These are phyloP conservation scores for Cataglyphis cursor DNA, from an alignment of 2,888 invertebrate genomes.

Conservation along the genomic window DNA sequence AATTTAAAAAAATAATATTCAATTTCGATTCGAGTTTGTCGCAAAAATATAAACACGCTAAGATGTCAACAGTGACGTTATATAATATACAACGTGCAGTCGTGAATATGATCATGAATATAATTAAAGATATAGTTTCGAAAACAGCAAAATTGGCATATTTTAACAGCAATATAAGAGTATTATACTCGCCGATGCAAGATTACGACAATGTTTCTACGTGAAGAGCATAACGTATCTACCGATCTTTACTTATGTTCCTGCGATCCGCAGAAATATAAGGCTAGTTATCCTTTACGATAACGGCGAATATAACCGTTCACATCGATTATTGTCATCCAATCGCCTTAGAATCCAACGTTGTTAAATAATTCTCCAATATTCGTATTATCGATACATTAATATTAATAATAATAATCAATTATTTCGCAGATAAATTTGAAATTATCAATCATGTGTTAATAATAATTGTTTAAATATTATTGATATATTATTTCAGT, in stretches of 20 bases:
- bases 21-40: too few species aligned
- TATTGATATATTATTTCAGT: not conserved
- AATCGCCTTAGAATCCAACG: not conserved
- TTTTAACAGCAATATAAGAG: not conserved
- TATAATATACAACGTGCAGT: too few species aligned
- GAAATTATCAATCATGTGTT: not conserved
- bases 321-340: slow-evolving; percentile 50
- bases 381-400: slow-evolving; percentile 17
- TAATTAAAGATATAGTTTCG: not conserved
- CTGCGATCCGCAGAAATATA: slow-evolving; percentile 29
- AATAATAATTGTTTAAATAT: slow-evolving; percentile 10
- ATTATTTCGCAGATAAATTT: not conserved
- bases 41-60: too few species aligned
- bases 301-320: slow-evolving; percentile 53
- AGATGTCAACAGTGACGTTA: too few species aligned
- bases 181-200: slow-evolving; percentile 20
- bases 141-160: not conserved
- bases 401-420: slow-evolving; percentile 29
- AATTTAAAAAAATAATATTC: too few species aligned
- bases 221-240: slow-evolving; percentile 24
- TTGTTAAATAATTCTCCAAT: slow-evolving; percentile 17
- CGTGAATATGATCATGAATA: not conserved
- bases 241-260: slow-evolving; percentile 18
- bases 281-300: slow-evolving; percentile 59
- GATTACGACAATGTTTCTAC: slow-evolving; percentile 49